Evolutionary conservation across 1,140 invertebrate species (phyloP), one percentile per base, ranked within the genome.

Genomic region (Tribolium madens): DNA sequence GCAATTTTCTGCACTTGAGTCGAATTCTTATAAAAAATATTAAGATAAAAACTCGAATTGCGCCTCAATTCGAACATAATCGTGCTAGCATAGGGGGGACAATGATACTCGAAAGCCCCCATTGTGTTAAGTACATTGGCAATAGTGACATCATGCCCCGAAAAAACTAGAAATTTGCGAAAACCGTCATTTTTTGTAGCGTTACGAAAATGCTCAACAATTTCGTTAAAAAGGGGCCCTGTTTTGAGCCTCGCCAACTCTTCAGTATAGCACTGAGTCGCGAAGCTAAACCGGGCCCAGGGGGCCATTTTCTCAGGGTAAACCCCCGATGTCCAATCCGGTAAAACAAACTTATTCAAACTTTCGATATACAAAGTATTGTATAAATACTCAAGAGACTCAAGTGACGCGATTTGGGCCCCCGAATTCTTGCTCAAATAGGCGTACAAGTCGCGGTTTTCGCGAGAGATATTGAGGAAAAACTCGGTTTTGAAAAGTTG

Each of bases 111-210:
- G 84, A 92, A 97, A 2, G 96, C 79, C 10, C 90, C 89, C 18
- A 97, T 85, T 0, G 92, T 88, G 83, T 92, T 92, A 2, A 97
- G 87, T 21, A 97, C 80, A 80, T 92, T 93, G 0, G 93, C 92
- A 5, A 97, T 84, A 0, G 94, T 97, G 2, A 92, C 91, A 85
- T 97, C 96, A 84, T 97, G 96, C 18, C 88, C 93, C 82, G 93
- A 95, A 81, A 93, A 95, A 15, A 95, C 88, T 82, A 90, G 91
- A 52, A 95, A 76, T 79, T 92, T 94, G 31, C 90, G 87, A 76
- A 70, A 14, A 31, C 31, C 53, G 0, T 14, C 15, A 26, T 76
- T 78, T 7, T 5, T 5, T 7, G 79, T 78, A 6, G 76, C 57
- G 64, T 83, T 82, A 2, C 15, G 73, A 69, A 84, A 83, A 76